phyloP scores from a whole-genome alignment of 2,113 vertebrate species.

The Numida meleagris region DNA sequence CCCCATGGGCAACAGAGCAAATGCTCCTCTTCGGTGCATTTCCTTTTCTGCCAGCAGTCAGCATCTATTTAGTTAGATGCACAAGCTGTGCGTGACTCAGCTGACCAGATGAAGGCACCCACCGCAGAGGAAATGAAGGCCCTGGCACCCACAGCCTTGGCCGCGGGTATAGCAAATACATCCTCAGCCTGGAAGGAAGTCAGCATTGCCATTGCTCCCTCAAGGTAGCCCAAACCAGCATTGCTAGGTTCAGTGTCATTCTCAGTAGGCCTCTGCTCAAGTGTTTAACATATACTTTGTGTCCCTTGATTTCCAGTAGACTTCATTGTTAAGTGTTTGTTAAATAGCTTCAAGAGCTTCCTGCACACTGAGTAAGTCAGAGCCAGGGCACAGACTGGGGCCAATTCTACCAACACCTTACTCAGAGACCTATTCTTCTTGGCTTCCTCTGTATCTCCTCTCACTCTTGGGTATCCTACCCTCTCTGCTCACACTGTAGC shows the following conservation, averaged over 20 bases:
- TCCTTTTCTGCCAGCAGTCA: not conserved
- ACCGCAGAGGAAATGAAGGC: accelerated
- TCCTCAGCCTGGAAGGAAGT: not conserved
- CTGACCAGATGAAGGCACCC: not conserved
- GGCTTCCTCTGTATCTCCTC: not conserved
- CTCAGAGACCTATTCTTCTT: not conserved
- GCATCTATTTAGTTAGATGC: not conserved
- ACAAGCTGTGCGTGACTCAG: not conserved
- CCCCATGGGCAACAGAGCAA: not conserved
- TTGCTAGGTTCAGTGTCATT: not conserved
- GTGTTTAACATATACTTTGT: not conserved
- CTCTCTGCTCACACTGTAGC: not conserved
- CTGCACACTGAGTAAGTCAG: not conserved
- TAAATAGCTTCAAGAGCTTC: not conserved
- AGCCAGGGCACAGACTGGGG: not conserved
- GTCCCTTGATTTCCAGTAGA: not conserved
- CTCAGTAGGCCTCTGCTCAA: not conserved
- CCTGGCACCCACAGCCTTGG: not conserved
- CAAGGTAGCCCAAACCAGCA: not conserved
- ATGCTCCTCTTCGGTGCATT: not conserved
- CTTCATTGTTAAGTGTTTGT: not conserved
- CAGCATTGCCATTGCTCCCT: not conserved
- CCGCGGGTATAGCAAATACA: not conserved
- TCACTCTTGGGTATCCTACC: not conserved
- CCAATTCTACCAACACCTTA: not conserved